phyloP scores from a whole-genome alignment of 2,113 vertebrate species.

The Pterocles gutturalis region DNA sequence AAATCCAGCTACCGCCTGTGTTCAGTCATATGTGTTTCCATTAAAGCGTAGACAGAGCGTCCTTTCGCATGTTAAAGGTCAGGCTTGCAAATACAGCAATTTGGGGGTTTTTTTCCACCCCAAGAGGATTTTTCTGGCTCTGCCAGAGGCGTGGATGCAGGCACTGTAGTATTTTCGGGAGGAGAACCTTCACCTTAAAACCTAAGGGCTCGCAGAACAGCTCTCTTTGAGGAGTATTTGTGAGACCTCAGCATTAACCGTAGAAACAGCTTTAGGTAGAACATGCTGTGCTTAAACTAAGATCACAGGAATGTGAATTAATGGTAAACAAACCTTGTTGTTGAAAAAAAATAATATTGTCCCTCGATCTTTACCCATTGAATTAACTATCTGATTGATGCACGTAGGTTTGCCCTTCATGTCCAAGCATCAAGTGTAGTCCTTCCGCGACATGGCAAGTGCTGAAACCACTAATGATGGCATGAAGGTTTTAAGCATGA shows the following conservation, averaged over 20 bases:
- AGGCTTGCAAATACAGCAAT: background rate
- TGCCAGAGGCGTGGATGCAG: rapidly evolving
- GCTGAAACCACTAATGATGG: background rate
- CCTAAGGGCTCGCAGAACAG: background rate
- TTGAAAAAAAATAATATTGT: background rate
- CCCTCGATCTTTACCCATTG: background rate
- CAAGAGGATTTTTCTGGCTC: background rate
- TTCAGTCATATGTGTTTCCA: background rate
- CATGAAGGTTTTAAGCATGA: conserved; percentile 1
- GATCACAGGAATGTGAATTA: background rate
- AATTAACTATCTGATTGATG: background rate
- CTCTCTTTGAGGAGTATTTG: rapidly evolving
- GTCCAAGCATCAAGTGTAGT: rapidly evolving
- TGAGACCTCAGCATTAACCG: background rate
- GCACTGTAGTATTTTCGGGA: background rate
- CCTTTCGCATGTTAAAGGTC: background rate
- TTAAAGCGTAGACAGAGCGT: background rate
- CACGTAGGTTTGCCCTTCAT: background rate
- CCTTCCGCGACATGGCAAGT: rapidly evolving
- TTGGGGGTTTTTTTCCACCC: rapidly evolving
- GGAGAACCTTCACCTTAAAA: background rate
- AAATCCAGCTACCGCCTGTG: background rate
- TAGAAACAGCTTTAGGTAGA: background rate
- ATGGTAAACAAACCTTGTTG: background rate
- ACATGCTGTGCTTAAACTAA: background rate